phyloP scores from a whole-genome alignment of 2,888 invertebrate species.

The Lasioglossum pauxillum region DNA sequence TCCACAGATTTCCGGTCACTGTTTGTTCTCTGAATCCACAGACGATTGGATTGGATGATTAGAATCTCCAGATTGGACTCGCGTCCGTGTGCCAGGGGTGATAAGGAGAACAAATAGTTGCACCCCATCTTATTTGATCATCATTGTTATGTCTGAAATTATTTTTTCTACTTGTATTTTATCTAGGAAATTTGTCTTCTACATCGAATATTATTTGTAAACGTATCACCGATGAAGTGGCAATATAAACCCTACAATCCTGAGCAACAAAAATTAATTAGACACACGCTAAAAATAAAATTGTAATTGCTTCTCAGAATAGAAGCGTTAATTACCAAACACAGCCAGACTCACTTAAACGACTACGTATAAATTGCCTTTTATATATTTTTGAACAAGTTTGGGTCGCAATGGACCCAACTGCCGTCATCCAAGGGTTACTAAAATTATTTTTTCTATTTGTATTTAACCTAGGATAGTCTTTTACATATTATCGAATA shows the following conservation, averaged over 20 bases:
- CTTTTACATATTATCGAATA: background rate
- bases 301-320: too few species aligned
- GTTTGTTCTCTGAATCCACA: background rate
- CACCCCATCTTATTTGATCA: background rate
- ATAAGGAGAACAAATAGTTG: background rate
- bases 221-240: too few species aligned
- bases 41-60: conserved; percentile 10
- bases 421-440: too few species aligned
- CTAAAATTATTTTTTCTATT: background rate
- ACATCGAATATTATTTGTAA: too few species aligned
- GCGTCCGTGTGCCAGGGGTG: background rate
- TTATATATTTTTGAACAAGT: too few species aligned
- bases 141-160: background rate
- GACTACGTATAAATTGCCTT: too few species aligned
- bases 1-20: background rate
- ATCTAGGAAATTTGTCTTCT: background rate
- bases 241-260: too few species aligned
- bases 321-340: too few species aligned
- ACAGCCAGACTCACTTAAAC: too few species aligned
- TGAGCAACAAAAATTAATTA: too few species aligned
- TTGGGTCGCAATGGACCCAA: too few species aligned
- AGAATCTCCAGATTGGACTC: background rate
- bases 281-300: too few species aligned
- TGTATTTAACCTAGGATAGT: background rate
- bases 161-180: background rate